Evolutionary conservation across 2,797 vertebrate species (phyloP).

Genomic region (Trachops cirrhosus): DNA sequence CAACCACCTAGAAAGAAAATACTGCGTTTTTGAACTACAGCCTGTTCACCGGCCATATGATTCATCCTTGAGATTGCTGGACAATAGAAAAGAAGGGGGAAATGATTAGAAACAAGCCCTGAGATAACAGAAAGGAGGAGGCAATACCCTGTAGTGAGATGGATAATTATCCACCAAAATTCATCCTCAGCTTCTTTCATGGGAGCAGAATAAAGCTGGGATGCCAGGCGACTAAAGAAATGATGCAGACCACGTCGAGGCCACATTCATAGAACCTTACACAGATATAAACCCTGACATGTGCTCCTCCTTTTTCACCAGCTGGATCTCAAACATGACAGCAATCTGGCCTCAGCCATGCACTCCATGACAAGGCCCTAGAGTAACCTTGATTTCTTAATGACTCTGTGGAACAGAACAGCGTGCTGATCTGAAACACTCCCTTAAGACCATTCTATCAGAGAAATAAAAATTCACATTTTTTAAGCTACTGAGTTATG

Average conservation of each 20-base stretch:
- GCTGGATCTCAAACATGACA: background rate
- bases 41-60: background rate
- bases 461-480: background rate
- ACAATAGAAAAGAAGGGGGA: slow-evolving; percentile 8
- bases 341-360: background rate
- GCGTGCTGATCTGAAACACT: background rate
- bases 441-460: background rate
- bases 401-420: background rate
- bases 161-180: slow-evolving; percentile 12
- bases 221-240: background rate
- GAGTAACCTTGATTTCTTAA: background rate
- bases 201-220: background rate
- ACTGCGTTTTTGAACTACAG: background rate
- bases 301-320: background rate
- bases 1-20: background rate
- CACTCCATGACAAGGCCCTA: background rate
- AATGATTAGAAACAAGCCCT: background rate
- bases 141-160: background rate
- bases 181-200: background rate
- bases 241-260: background rate
- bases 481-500: background rate
- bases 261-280: background rate
- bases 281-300: background rate
- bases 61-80: slow-evolving; percentile 16
- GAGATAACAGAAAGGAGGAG: background rate